A percentile compares a stretch with the other conserved stretches of the same genome.
Evolutionary conservation across 1,140 invertebrate genomes (phyloP).

Genomic region (Drosophila eugracilis): DNA sequence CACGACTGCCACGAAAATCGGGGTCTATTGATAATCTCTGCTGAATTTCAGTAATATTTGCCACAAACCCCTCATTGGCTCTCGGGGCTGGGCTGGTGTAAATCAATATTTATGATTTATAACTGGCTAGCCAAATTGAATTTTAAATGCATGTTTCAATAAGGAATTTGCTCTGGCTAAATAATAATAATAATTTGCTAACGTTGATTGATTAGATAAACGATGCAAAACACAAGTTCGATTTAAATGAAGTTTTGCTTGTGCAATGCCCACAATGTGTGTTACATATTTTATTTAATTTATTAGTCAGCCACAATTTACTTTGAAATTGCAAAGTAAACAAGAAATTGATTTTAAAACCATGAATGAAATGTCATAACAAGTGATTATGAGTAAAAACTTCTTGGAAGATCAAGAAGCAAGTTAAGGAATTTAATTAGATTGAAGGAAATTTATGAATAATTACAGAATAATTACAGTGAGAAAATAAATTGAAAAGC

Average conservation of each 20-base stretch:
- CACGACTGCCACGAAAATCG: slow-evolving; percentile 13
- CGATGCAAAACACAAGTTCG: neutral
- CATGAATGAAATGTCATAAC: neutral
- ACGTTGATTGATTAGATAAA: slow-evolving; percentile 25
- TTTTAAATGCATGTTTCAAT: slow-evolving; percentile 27
- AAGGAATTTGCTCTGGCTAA: neutral
- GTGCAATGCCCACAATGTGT: slow-evolving; percentile 3
- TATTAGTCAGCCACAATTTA: neutral
- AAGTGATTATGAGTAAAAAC: neutral
- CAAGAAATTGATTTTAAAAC: neutral
- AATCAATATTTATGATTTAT: slow-evolving; percentile 22
- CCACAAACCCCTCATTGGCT: neutral
- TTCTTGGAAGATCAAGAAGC: neutral
- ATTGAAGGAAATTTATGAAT: too few relatives aligned
- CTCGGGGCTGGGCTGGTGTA: neutral
- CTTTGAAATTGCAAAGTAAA: neutral
- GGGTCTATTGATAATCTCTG: slow-evolving; percentile 15
- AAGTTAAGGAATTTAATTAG: neutral
- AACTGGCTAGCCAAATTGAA: slow-evolving; percentile 16
- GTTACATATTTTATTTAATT: slow-evolving; percentile 2
- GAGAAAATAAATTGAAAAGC: too few relatives aligned
- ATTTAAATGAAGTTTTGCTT: slow-evolving; percentile 13
- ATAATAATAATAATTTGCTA: slow-evolving; percentile 12
- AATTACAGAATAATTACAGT: too few relatives aligned
- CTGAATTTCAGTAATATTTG: slow-evolving; percentile 17